Evolutionary conservation across 2,113 vertebrate species (phyloP), one percentile per base, ranked within the genome.

Genomic region (Erythrolamprus reginae): DNA sequence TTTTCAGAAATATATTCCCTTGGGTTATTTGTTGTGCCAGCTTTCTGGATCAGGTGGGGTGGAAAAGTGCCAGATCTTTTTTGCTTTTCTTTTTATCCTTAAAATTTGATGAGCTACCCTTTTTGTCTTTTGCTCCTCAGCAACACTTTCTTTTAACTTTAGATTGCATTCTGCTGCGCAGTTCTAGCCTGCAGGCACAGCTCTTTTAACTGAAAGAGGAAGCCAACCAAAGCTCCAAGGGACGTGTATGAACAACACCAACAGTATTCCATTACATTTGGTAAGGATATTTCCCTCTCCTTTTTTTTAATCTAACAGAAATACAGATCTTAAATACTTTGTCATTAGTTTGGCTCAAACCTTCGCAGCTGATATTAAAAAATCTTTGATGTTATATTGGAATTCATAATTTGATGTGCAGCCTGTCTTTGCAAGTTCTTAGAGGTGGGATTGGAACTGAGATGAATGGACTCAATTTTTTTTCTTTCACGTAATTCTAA

Each of bases 1-100:
- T 58, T 77, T 89, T 90, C 93, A 93, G 93, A 93, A 92, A 90
- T 94, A 65, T 94, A 90, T 93, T 33, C 89, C 94, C 92, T 50
- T 9, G 7, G 90, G 93, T 86, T 94, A 89, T 93, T 93, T 90
- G 83, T 89, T 89, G 50, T 87, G 84, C 84, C 91, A 89, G 50
- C 9, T 51, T 38, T 82, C n/a, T 70, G 12, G n/a, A 56, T 92
- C 21, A 53, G 24, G 82, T n/a, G 45, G 9, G 89, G 89, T 93
- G 95, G 94, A 92, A 86, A 15, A 52, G 15, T 58, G 61, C 88
- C 88, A 89, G 84, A 56, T 12, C 10, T 38, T 13, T 56, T 48
- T 51, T 86, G 10, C 28, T 92, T 77, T 92, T 26, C 91, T 82
- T 92, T 92, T 92, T 56, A 89, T 89, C 51, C 86, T 89, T 45